Evolutionary conservation across 2,113 vertebrate species (phyloP).

Genomic region (Sprattus sprattus): DNA sequence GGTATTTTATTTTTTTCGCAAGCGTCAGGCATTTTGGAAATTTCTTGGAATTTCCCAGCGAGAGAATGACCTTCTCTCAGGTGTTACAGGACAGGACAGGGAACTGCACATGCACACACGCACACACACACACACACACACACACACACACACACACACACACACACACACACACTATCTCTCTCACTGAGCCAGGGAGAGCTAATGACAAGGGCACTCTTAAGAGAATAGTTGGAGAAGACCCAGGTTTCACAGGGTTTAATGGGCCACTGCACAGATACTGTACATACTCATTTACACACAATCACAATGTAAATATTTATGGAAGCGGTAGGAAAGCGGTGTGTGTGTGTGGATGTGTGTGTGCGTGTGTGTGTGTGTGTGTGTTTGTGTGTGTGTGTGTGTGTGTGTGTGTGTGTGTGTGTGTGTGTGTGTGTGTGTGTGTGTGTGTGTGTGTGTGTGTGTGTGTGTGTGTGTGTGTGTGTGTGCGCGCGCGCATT

Average conservation of each 20-base stretch:
- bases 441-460: constrained; percentile 35
- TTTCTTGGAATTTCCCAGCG: not conserved
- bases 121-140: too few relatives aligned
- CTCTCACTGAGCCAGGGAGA: not conserved
- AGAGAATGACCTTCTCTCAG: constrained; percentile 14
- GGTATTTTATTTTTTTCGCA: not conserved
- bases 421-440: constrained; percentile 24
- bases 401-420: constrained; percentile 2
- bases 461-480: constrained; percentile 46
- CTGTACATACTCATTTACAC: not conserved
- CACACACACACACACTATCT: too few relatives aligned
- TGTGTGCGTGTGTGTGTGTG: not conserved
- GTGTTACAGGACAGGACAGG: not conserved
- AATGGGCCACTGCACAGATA: not conserved
- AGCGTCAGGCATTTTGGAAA: not conserved
- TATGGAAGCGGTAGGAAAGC: constrained; percentile 33
- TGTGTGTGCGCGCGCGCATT: constrained; percentile 21
- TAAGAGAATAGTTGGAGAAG: not conserved
- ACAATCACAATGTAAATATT: not conserved
- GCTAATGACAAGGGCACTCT: not conserved
- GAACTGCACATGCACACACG: too few relatives aligned
- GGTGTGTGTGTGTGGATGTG: not conserved
- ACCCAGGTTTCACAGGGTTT: not conserved
- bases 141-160: too few relatives aligned
- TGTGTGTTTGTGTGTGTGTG: constrained; percentile 5